Conservation (phyloP, 2,797 vertebrate species). For the Silurus lanzhouensis region DNA sequence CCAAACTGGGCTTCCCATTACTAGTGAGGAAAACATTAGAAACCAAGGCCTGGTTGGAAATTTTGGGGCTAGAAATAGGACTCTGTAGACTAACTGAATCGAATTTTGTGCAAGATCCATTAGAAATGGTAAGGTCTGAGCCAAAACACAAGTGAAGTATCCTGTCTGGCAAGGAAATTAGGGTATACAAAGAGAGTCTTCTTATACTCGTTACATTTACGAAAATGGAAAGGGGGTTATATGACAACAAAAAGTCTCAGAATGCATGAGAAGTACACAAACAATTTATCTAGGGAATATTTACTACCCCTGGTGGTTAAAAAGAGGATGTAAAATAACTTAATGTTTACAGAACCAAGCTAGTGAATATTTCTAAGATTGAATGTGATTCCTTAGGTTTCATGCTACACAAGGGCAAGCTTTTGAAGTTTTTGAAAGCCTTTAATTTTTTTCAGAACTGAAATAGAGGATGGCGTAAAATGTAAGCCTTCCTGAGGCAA, state of each 20-base stretch:
- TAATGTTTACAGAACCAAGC: background rate
- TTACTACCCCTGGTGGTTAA: background rate
- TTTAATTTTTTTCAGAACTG: conserved; percentile 9
- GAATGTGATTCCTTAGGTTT: background rate
- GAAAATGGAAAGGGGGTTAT: background rate
- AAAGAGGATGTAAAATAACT: background rate
- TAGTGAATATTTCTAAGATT: conserved; percentile 9
- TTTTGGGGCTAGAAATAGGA: background rate
- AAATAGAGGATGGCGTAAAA: conserved; percentile 1
- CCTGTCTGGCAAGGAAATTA: background rate
- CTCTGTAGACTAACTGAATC: background rate
- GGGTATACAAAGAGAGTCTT: background rate
- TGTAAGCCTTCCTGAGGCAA: background rate
- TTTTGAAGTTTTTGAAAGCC: conserved; percentile 6
- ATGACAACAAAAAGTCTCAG: background rate
- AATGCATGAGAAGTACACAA: background rate
- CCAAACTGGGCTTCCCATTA: background rate
- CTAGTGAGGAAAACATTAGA: background rate
- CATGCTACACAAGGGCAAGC: background rate
- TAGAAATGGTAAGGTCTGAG: background rate
- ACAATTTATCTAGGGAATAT: background rate
- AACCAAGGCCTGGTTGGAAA: background rate
- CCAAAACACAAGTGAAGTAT: background rate
- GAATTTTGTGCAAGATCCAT: background rate
- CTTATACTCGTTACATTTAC: background rate